A percentile compares a stretch with the other conserved stretches of the same genome.
phyloP scores from a whole-genome alignment of 2,888 invertebrate genomes.

The Mythimna pallens region DNA sequence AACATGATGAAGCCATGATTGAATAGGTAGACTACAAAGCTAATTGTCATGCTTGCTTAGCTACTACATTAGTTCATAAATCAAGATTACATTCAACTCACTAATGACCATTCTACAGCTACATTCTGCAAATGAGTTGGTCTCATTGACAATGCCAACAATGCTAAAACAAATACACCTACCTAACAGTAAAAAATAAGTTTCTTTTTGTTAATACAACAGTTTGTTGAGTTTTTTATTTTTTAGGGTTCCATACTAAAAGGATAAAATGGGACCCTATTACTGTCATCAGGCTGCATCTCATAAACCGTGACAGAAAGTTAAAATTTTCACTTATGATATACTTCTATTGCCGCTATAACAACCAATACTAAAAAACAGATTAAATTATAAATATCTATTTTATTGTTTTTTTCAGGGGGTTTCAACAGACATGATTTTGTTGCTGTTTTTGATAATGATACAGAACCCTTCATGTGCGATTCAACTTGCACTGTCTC shows the following conservation, averaged over 20 bases:
- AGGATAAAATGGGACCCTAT: too few species aligned
- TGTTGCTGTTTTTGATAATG: too few species aligned
- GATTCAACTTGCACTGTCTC: neutral
- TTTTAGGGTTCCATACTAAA: too few species aligned
- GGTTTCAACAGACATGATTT: too few species aligned
- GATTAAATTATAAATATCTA: too few species aligned
- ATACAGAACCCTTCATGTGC: too few species aligned
- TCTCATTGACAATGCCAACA: neutral
- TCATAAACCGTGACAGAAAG: too few species aligned
- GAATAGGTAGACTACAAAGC: slow-evolving; percentile 13
- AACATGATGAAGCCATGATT: slow-evolving; percentile 29
- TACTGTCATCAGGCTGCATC: too few species aligned
- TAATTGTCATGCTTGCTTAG: slow-evolving; percentile 39
- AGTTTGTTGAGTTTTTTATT: neutral
- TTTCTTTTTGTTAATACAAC: neutral
- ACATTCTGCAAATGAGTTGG: slow-evolving; percentile 22
- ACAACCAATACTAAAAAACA: too few species aligned
- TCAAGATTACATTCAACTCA: slow-evolving; percentile 29
- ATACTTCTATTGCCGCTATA: too few species aligned
- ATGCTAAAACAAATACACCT: slow-evolving; percentile 1
- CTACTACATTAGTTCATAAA: slow-evolving; percentile 32
- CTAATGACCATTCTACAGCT: slow-evolving; percentile 19
- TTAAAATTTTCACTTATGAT: too few species aligned
- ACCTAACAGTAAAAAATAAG: neutral
- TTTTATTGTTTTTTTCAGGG: too few species aligned